Conservation (phyloP, 2,888 invertebrate species). For the Eupsilia transversa region DNA sequence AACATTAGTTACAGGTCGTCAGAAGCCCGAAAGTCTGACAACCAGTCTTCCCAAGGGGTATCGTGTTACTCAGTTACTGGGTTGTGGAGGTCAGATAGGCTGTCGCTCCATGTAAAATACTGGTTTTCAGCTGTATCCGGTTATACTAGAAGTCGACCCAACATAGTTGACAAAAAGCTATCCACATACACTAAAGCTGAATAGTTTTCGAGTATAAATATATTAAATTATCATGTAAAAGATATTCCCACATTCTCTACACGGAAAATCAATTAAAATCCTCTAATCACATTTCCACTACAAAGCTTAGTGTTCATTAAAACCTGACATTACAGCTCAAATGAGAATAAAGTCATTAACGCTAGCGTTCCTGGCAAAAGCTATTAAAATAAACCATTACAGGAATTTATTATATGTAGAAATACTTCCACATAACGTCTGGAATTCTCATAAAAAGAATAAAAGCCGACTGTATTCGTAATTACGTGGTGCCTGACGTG, state of each 20-base stretch:
- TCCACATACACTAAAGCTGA: background rate
- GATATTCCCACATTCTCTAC: background rate
- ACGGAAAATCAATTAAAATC: slow-evolving; percentile 34
- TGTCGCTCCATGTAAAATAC: no score
- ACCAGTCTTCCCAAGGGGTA: no score
- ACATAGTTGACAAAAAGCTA: no score
- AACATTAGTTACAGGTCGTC: no score
- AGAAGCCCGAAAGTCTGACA: no score
- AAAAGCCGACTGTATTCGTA: slow-evolving; percentile 46
- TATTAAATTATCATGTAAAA: background rate
- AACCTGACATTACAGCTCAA: slow-evolving; percentile 36
- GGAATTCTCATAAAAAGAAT: slow-evolving; percentile 46
- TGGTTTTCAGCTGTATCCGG: no score
- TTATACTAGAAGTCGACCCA: no score
- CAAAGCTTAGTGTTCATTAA: slow-evolving; percentile 42
- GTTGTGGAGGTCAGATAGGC: no score
- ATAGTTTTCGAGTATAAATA: background rate
- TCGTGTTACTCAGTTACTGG: no score
- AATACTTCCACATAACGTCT: slow-evolving; percentile 35
- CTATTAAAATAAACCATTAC: slow-evolving; percentile 48
- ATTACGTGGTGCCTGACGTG: slow-evolving; percentile 41
- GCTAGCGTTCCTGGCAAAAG: slow-evolving; percentile 21
- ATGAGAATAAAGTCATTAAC: slow-evolving; percentile 52
- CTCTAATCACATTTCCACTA: slow-evolving; percentile 12
- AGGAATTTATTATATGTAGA: slow-evolving; percentile 31